A percentile compares a stretch with the other conserved stretches of the same genome.
Conservation (phyloP, 1,140 invertebrate genomes). For the Colletes latitarsis region DNA sequence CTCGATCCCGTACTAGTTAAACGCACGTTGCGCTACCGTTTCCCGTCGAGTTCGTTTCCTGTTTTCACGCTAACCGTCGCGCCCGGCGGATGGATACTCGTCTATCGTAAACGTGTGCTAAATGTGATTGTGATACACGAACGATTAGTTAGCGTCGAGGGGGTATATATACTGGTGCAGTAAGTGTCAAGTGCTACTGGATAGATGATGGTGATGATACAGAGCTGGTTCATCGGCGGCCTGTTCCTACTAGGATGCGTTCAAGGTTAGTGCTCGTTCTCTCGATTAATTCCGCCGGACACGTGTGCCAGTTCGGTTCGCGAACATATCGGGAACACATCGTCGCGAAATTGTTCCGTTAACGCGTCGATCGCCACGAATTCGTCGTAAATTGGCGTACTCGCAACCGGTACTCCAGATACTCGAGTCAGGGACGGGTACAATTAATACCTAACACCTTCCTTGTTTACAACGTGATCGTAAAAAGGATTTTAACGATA, state of each 20-base stretch:
- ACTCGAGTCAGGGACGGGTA: too few relatives aligned
- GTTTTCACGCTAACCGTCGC: not conserved
- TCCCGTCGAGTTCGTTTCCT: too few relatives aligned
- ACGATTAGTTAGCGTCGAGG: constrained; percentile 12
- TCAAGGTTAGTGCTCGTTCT: constrained; percentile 12
- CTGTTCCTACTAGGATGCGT: constrained; percentile 22
- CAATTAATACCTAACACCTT: too few relatives aligned
- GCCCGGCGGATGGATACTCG: not conserved
- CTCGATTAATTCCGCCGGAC: not conserved
- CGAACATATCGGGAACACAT: too few relatives aligned
- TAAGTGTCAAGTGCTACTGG: constrained; percentile 32
- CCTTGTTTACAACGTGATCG: too few relatives aligned
- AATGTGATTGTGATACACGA: constrained; percentile 39
- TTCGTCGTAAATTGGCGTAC: too few relatives aligned
- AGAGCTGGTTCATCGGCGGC: constrained; percentile 17
- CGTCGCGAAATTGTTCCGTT: too few relatives aligned
- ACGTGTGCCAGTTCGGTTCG: not conserved
- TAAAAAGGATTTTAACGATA: too few relatives aligned
- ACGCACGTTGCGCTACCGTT: constrained; percentile 1
- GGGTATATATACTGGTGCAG: not conserved
- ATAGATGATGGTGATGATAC: constrained; percentile 27
- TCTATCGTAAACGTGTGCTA: not conserved
- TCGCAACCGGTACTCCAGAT: too few relatives aligned
- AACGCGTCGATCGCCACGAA: too few relatives aligned
- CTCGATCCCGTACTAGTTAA: not conserved